Evolutionary conservation across 2,888 invertebrate species (phyloP).

Genomic region (Drosophila imparisetae): DNA sequence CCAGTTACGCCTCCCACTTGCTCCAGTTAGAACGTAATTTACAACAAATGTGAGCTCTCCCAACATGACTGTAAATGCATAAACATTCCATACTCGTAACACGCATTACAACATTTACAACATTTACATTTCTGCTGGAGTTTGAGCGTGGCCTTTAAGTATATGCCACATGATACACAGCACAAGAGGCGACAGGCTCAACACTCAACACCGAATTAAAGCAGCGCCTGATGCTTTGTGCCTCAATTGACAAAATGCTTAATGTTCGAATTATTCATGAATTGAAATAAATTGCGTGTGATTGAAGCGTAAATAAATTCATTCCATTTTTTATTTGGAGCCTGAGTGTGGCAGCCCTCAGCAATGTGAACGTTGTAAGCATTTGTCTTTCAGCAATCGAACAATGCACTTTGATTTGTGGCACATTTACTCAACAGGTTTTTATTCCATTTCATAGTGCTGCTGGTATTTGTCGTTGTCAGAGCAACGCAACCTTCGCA

Average conservation of each 20-base stretch:
- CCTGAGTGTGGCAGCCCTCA: conserved; percentile 5
- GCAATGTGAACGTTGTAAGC: conserved; percentile 14
- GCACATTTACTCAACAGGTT: conserved; percentile 50
- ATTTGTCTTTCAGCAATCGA: conserved; percentile 25
- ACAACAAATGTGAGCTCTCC: conserved; percentile 28
- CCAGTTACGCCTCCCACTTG: conserved; percentile 24
- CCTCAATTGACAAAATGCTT: conserved; percentile 33
- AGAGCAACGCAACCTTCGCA: conserved; percentile 33
- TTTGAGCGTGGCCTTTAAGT: conserved; percentile 53
- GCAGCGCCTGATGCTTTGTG: conserved; percentile 31
- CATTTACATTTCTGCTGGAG: not conserved
- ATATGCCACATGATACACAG: conserved; percentile 41
- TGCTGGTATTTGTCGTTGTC: conserved; percentile 8
- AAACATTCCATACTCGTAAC: conserved; percentile 20
- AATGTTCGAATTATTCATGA: conserved; percentile 47
- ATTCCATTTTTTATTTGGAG: conserved; percentile 36
- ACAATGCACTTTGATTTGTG: conserved; percentile 46
- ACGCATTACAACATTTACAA: conserved; percentile 34
- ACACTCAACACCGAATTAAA: conserved; percentile 23
- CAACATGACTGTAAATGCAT: conserved; percentile 47
- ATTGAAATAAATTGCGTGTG: conserved; percentile 72
- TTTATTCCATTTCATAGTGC: not conserved
- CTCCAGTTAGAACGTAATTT: conserved; percentile 28
- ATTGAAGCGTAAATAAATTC: conserved; percentile 70
- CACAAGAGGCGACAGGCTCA: not conserved